Evolutionary conservation across 2,888 invertebrate species (phyloP).

Genomic region (Acronicta aceris): DNA sequence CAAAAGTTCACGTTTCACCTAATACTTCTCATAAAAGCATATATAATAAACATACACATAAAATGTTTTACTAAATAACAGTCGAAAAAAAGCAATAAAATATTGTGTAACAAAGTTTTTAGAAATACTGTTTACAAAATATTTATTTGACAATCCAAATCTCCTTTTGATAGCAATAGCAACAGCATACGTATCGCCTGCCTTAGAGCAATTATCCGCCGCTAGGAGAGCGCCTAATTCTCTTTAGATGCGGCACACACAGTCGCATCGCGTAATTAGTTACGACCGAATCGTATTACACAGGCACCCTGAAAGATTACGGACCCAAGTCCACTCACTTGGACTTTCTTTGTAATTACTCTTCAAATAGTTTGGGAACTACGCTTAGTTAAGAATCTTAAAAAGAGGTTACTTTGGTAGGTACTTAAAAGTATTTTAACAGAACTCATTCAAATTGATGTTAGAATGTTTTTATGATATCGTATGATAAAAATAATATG

Average conservation of each 20-base stretch:
- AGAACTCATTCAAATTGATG: no score
- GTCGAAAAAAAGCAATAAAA: no score
- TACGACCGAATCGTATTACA: conserved; percentile 59
- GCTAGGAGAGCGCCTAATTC: conserved; percentile 48
- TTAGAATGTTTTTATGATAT: no score
- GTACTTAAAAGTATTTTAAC: no score
- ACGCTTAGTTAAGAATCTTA: conserved; percentile 1
- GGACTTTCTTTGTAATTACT: conserved; percentile 22
- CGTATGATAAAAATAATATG: no score
- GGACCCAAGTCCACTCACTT: conserved; percentile 23
- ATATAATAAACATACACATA: no score
- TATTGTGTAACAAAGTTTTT: no score
- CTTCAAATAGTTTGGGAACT: background rate
- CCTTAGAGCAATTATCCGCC: conserved; percentile 39
- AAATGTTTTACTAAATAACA: no score
- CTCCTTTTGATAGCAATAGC: conserved; percentile 30
- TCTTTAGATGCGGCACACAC: conserved; percentile 53
- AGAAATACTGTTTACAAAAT: no score
- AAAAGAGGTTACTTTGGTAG: background rate
- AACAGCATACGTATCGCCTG: conserved; percentile 18
- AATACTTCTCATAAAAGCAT: no score
- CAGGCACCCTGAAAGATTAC: conserved; percentile 47
- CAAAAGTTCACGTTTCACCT: no score
- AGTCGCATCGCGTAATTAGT: conserved; percentile 56
- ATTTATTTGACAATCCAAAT: conserved; percentile 7